Percentiles rank a stretch among this genome's conserved stretches.
Conservation (phyloP, 64 coral and sea anemone genomes). For the Astreopora myriophthalma region DNA sequence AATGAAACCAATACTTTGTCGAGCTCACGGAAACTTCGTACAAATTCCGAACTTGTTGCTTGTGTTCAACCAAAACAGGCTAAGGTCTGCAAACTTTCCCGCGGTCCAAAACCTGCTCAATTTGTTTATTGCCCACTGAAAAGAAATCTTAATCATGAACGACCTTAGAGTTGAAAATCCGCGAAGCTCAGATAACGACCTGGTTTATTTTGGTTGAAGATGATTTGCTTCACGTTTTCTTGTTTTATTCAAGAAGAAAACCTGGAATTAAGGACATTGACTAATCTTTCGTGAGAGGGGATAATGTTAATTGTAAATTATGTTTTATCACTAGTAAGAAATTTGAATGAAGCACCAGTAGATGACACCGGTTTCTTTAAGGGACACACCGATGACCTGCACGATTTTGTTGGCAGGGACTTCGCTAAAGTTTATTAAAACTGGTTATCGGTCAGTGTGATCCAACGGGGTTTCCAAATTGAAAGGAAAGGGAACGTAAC, state of each 20-base stretch:
- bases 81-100: not conserved
- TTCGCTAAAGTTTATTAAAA: not conserved
- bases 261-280: too few relatives aligned
- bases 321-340: not conserved
- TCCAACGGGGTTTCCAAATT: not conserved
- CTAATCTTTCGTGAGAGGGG: not conserved
- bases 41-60: not conserved
- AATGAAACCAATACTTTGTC: not conserved
- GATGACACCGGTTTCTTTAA: not conserved
- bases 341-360: conserved; percentile 7
- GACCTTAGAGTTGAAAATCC: not conserved
- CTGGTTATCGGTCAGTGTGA: not conserved
- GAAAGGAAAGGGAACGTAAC: too few relatives aligned
- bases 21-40: not conserved
- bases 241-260: too few relatives aligned
- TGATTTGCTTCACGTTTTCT: not conserved
- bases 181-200: not conserved
- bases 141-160: too few relatives aligned
- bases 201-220: too few relatives aligned
- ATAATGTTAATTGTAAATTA: not conserved
- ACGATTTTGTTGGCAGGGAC: not conserved
- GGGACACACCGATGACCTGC: not conserved
- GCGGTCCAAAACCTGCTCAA: not conserved
- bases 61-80: not conserved
- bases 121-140: not conserved